These are phyloP conservation scores for Gobio occitaniae DNA, from an alignment of 2,797 vertebrate species.

Conservation along the genomic window DNA sequence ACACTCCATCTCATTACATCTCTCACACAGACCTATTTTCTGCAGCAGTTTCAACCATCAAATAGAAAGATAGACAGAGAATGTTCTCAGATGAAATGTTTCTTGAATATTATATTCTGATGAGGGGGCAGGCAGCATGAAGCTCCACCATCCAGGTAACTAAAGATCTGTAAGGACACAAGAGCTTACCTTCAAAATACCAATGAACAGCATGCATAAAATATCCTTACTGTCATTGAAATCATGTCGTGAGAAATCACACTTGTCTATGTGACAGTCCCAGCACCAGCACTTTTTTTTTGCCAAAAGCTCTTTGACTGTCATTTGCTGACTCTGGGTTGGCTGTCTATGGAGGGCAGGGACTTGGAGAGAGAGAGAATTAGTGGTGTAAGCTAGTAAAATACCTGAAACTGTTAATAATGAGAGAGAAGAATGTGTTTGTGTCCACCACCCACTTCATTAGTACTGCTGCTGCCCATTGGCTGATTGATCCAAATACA, in stretches of 20 bases:
- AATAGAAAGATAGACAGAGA: slow-evolving; percentile 38
- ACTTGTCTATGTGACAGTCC: background rate
- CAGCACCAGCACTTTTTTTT: background rate
- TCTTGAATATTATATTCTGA: slow-evolving; percentile 33
- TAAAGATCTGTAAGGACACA: background rate
- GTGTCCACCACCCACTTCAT: background rate
- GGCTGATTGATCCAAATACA: background rate
- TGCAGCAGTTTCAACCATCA: slow-evolving; percentile 37
- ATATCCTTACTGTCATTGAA: background rate
- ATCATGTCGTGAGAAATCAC: background rate
- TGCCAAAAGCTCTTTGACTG: background rate
- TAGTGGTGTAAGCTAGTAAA: background rate
- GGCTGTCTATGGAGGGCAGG: background rate
- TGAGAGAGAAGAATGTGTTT: background rate
- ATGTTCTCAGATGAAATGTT: slow-evolving; percentile 26
- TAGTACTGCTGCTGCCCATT: background rate
- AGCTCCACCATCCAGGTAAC: background rate
- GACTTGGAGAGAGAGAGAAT: background rate
- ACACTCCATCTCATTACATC: slow-evolving; percentile 3
- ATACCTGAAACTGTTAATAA: background rate
- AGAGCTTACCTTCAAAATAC: background rate
- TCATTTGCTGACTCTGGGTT: slow-evolving; percentile 8
- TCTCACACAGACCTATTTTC: slow-evolving; percentile 29
- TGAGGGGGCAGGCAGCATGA: slow-evolving; percentile 29
- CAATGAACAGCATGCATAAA: background rate